Evolutionary conservation across 2,888 invertebrate species (phyloP).

Genomic region (Acleris cristana): DNA sequence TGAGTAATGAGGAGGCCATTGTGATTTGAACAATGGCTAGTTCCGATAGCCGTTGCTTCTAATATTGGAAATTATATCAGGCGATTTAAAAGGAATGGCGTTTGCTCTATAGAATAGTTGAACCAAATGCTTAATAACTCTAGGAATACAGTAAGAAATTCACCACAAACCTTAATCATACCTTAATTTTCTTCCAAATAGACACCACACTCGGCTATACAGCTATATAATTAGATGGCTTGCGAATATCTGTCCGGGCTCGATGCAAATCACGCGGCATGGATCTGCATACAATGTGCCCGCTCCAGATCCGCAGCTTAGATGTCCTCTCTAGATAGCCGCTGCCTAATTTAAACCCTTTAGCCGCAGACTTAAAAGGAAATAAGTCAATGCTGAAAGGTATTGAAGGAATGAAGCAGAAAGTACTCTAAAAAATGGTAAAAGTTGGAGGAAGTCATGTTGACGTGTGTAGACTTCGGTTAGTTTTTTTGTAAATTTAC

Average conservation of each 20-base stretch:
- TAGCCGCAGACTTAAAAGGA: conserved; percentile 26
- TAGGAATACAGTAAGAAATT: neutral
- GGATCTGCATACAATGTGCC: conserved; percentile 80
- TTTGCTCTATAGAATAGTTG: conserved; percentile 14
- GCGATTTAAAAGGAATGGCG: conserved; percentile 54
- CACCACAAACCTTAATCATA: neutral
- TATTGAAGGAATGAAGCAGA: too few relatives aligned
- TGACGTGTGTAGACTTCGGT: too few relatives aligned
- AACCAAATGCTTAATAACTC: neutral
- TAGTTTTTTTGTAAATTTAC: too few relatives aligned
- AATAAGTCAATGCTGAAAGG: conserved; percentile 16
- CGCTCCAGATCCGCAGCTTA: conserved; percentile 68
- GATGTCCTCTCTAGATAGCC: conserved; percentile 77
- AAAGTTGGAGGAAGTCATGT: too few relatives aligned
- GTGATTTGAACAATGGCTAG: conserved; percentile 77
- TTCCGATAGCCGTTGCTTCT: conserved; percentile 76
- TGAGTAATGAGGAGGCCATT: conserved; percentile 81
- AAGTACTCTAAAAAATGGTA: too few relatives aligned
- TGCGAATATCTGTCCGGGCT: conserved; percentile 67
- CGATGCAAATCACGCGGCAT: conserved; percentile 70
- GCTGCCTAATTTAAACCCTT: conserved; percentile 68
- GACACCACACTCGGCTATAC: conserved; percentile 18
- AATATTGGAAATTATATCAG: conserved; percentile 67
- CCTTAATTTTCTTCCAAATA: conserved; percentile 6
- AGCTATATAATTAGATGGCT: conserved; percentile 44